phyloP scores from a whole-genome alignment of 1,140 invertebrate species.

The Leucophenga varia region DNA sequence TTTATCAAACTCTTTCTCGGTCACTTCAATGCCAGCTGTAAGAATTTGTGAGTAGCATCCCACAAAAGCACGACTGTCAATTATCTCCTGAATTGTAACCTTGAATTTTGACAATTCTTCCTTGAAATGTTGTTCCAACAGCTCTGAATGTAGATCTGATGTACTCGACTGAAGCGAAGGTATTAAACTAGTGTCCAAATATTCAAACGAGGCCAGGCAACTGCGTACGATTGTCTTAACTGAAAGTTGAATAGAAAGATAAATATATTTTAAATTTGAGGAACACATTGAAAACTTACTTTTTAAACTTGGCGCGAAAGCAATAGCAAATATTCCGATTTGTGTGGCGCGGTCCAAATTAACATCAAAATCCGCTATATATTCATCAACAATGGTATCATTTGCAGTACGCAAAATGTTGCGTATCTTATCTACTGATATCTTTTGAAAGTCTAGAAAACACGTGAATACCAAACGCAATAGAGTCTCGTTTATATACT shows the following conservation, averaged over 20 bases:
- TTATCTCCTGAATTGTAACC: constrained; percentile 37
- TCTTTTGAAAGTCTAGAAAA: constrained; percentile 46
- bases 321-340: constrained; percentile 47
- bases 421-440: constrained; percentile 46
- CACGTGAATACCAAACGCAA: constrained; percentile 41
- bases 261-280: neutral
- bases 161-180: constrained; percentile 36
- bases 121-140: constrained; percentile 49
- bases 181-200: constrained; percentile 44
- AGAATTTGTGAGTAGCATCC: constrained; percentile 38
- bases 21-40: constrained; percentile 15
- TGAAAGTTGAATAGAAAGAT: constrained; percentile 15
- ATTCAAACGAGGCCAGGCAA: constrained; percentile 49
- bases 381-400: constrained; percentile 35
- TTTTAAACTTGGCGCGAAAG: constrained; percentile 38
- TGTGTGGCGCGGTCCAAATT: constrained; percentile 48
- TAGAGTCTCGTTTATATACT: constrained; percentile 42
- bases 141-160: constrained; percentile 33
- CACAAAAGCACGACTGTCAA: constrained; percentile 36
- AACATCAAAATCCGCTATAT: constrained; percentile 52
- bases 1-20: constrained; percentile 34
- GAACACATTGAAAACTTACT: constrained; percentile 13
- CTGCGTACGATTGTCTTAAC: constrained; percentile 48
- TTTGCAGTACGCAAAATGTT: constrained; percentile 19
- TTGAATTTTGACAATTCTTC: constrained; percentile 47